A percentile compares a stretch with the other conserved stretches of the same genome.
These are phyloP conservation scores for Ephialtes manifestator DNA, from an alignment of 2,888 invertebrate species.

Conservation along the genomic window DNA sequence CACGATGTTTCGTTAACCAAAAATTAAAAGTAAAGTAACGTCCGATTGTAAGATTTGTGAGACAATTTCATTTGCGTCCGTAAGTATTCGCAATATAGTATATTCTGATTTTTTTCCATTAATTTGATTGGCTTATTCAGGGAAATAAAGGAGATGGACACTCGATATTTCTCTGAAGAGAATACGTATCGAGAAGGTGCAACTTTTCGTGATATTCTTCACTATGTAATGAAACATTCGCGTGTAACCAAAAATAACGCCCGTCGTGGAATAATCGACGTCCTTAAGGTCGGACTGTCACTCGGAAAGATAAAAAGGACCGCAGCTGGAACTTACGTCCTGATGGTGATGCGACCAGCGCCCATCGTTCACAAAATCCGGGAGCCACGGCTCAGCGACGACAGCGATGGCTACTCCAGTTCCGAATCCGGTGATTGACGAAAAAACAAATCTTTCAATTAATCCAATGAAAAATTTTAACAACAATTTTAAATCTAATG, in stretches of 20 bases:
- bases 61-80: too few relatives aligned
- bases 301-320: conserved; percentile 79
- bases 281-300: conserved; percentile 79
- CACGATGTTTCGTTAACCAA: not conserved
- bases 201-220: conserved; percentile 79
- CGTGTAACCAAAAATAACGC: conserved; percentile 77
- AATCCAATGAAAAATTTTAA: too few relatives aligned
- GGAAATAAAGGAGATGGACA: conserved; percentile 29
- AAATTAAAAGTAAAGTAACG: conserved; percentile 7
- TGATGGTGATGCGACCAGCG: conserved; percentile 70
- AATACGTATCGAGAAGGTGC: conserved; percentile 74
- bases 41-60: too few relatives aligned
- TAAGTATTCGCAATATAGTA: not conserved
- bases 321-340: conserved; percentile 74
- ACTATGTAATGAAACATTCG: conserved; percentile 79
- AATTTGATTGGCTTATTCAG: not conserved
- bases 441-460: not conserved
- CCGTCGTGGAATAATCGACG: conserved; percentile 76
- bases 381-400: conserved; percentile 77
- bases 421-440: conserved; percentile 60
- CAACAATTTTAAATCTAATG: too few relatives aligned
- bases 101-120: not conserved
- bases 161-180: not conserved
- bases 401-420: conserved; percentile 72
- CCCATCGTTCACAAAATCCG: conserved; percentile 73